A percentile compares a stretch with the other conserved stretches of the same genome.
These are phyloP conservation scores for Mormyrops attenuatus DNA, from an alignment of 2,797 vertebrate genomes.

Conservation along the genomic window DNA sequence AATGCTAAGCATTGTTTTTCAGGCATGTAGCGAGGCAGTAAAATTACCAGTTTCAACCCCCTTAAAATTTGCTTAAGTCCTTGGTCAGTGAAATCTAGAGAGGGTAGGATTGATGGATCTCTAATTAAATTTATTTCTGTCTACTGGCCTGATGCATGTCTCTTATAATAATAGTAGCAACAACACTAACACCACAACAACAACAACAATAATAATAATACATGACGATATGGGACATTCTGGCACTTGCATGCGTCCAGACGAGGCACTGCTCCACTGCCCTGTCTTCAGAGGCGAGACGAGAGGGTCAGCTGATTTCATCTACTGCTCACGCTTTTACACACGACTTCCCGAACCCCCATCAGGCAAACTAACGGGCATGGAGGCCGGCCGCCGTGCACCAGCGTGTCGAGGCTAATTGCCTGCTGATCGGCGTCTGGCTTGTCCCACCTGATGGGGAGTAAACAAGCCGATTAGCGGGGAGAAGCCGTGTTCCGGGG, in stretches of 20 bases:
- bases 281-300: neutral
- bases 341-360: constrained; percentile 17
- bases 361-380: constrained; percentile 19
- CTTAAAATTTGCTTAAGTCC: neutral
- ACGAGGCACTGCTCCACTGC: neutral
- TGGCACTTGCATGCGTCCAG: neutral
- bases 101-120: neutral
- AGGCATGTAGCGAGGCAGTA: neutral
- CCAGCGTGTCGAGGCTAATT: constrained; percentile 19
- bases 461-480: constrained; percentile 19
- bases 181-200: too few relatives aligned
- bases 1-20: neutral
- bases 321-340: neutral
- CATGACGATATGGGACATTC: neutral
- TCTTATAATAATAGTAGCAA: neutral
- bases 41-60: neutral
- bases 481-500: neutral
- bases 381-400: neutral
- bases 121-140: neutral
- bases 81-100: neutral
- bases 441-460: constrained; percentile 12
- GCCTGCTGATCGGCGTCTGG: constrained; percentile 3
- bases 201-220: neutral
- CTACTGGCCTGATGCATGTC: neutral
- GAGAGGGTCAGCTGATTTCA: neutral